Base-by-base conservation (phyloP, 2,888 invertebrate genomes). In the Kuschelorhynchus macadamiae region DNA sequence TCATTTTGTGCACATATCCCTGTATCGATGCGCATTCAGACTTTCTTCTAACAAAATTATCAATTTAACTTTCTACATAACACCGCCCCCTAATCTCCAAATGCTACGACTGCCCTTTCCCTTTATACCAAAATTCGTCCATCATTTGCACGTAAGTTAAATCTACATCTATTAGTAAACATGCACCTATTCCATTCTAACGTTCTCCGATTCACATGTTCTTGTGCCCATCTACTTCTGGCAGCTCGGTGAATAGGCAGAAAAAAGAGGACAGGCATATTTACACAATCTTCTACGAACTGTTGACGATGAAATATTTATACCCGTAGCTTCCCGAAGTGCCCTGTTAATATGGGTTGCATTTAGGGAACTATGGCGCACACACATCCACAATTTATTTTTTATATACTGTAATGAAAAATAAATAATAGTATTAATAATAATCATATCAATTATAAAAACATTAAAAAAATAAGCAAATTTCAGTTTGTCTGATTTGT, bases 71-170 rank as follows among this genome's bases (percentile, higher is more conserved):
- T 46, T 21, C 30, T 32, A 12, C 52, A 7, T 16, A 30, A 52
- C 52, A 14, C 17, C 36, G 21, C 52, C 18, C 52, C 52, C n/a
- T 17, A 16, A 33, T 33, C 32, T 32, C 52, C 52, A 52, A 49
- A 59, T 17, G 46, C 49, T 30, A 52, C 30, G 11, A 21, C 30
- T 52, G 33, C 49, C 36, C 33, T 49, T 47, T 16, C 49, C 32
- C 33, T 60, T 33, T 17, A 60, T 60, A 60, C 36, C 12, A 60
- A 30, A 18, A 44, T 42, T 25, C 21, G 46, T 16, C 14, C 36
- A 62, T 52, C 53, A 12, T 4, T 12, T 5, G 11, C 11, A 39
- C 11, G 14, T 11, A 9, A 14, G 12, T n/a, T 39, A 39, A 39
- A 39, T 12, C 39, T n/a, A 39, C 39, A 39, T 39, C 11, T 11